Evolutionary conservation across 2,888 invertebrate genomes (phyloP).

Genomic region (Adela reaumurella): DNA sequence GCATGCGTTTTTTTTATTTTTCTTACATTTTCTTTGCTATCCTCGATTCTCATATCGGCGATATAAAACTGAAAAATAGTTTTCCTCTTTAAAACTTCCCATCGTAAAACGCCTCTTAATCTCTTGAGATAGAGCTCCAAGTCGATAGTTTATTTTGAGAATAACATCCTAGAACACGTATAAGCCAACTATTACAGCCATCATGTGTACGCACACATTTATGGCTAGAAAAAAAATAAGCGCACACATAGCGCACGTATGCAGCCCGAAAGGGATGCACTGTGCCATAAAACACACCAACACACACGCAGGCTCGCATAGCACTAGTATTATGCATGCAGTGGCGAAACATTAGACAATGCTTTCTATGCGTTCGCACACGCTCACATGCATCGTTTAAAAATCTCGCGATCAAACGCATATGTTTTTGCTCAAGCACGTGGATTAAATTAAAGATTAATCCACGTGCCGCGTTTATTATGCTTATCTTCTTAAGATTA

Average conservation of each 20-base stretch:
- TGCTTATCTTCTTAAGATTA: too few species aligned
- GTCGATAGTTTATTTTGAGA: conserved; percentile 16
- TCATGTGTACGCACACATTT: background rate
- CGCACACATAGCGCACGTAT: conserved; percentile 53
- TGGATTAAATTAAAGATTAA: too few species aligned
- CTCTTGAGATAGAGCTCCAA: too few species aligned
- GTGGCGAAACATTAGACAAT: conserved; percentile 31
- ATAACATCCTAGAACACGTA: conserved; percentile 25
- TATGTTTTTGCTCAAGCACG: too few species aligned
- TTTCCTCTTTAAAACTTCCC: conserved; percentile 19
- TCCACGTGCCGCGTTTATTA: too few species aligned
- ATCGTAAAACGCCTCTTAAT: too few species aligned
- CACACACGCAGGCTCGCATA: conserved; percentile 22
- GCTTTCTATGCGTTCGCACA: too few species aligned
- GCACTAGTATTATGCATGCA: conserved; percentile 11
- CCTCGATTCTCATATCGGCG: conserved; percentile 56
- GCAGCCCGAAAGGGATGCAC: conserved; percentile 57
- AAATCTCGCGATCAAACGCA: too few species aligned
- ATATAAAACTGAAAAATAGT: conserved; percentile 58
- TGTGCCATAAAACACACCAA: conserved; percentile 53
- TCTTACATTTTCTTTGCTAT: conserved; percentile 53
- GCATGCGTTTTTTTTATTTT: conserved; percentile 49
- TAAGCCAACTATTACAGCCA: background rate
- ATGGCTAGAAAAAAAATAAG: conserved; percentile 46
- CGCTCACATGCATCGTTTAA: too few species aligned